These are phyloP conservation scores for Gallirallus australis DNA, from an alignment of 2,797 vertebrate species.

Conservation along the genomic window DNA sequence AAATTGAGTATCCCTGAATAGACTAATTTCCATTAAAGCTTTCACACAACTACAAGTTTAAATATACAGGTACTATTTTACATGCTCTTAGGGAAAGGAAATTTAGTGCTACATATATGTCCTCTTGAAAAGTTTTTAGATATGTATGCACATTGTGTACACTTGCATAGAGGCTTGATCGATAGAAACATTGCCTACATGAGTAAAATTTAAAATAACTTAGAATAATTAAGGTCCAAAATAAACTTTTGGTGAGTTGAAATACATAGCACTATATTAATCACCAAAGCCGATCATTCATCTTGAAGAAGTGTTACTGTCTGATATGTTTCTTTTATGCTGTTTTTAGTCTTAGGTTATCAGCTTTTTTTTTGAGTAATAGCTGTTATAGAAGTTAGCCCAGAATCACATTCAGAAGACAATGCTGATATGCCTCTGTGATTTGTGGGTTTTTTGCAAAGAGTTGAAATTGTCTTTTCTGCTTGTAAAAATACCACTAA, in stretches of 20 bases:
- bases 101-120: too few species aligned
- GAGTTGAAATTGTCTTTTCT: conserved; percentile 8
- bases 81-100: too few species aligned
- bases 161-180: too few species aligned
- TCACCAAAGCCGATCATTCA: neutral
- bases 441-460: neutral
- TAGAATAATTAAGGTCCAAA: neutral
- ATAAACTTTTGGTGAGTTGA: neutral
- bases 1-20: too few species aligned
- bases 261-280: neutral
- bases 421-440: neutral
- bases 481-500: neutral
- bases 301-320: neutral
- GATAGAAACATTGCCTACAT: too few species aligned
- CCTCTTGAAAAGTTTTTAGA: too few species aligned
- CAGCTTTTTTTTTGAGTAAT: neutral
- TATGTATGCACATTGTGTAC: too few species aligned
- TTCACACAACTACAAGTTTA: too few species aligned
- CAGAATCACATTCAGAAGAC: neutral
- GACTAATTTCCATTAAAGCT: too few species aligned
- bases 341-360: neutral
- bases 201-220: neutral
- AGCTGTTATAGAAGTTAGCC: neutral
- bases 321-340: neutral
- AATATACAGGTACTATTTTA: too few species aligned